Base-by-base conservation (phyloP, 2,113 vertebrate genomes). In the Mixornis gularis region DNA sequence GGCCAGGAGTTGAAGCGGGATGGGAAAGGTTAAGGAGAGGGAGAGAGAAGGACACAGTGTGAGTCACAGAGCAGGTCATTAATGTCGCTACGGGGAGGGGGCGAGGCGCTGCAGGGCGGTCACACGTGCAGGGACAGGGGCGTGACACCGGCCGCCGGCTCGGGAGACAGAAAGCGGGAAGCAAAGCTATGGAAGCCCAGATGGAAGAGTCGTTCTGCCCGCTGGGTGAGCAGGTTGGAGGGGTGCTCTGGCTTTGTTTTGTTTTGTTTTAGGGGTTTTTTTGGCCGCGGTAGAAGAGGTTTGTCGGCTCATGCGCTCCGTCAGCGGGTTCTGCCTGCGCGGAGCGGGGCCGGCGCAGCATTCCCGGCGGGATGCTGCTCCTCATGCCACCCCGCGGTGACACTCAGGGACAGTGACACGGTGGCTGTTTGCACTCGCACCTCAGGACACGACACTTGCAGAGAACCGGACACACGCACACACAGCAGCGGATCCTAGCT, bases 11-110 rank as follows among this genome's bases (percentile, higher is more conserved):
- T 97, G 97, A 98, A 98, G 97, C 96, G 97, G 98, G 97, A 97
- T 90, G 97, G 98, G 97, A 89, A 97, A 96, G 97, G 97, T 97
- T 96, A 97, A 97, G 98, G 97, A 98, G 96, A 97, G 96, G 97
- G 97, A 98, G 98, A 99, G 98, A 99, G 98, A 99, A 99, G 99
- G 98, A 99, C 98, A 99, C 95, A 99, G 98, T 96, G 97, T 99
- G 98, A 99, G 98, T 99, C 97, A 98, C 98, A 98, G 98, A 98
- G 98, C 98, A 98, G 98, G 98, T 98, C 96, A 98, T 97, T 97
- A 94, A 93, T 98, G 98, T 99, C 97, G 95, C 98, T 98, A 98
- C 69, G 69, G 97, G 97, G 96, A 87, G 82, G 96, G 98, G 98
- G 26, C 52, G 85, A 95, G 94, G 96, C 85, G 93, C 96, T 97